Evolutionary conservation across 2,888 invertebrate species (phyloP).

Genomic region (Drosophila melanocephala): DNA sequence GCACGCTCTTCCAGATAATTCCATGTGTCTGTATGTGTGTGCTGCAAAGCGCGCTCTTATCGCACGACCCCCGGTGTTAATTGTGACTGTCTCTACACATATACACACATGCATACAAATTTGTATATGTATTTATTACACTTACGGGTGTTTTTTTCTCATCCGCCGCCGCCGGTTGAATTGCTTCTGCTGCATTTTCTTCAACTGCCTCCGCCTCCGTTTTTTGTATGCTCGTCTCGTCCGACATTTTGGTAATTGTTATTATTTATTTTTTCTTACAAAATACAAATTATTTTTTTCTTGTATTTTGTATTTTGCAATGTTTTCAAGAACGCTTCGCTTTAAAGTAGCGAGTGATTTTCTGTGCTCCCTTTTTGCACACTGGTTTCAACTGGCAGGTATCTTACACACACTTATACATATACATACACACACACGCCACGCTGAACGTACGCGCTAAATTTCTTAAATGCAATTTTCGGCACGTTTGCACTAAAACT

Average conservation of each 20-base stretch:
- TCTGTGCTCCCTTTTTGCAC: conserved; percentile 38
- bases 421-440: conserved; percentile 72
- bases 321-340: conserved; percentile 53
- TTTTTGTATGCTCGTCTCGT: conserved; percentile 70
- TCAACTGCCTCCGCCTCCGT: conserved; percentile 62
- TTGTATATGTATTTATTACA: conserved; percentile 27
- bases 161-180: conserved; percentile 57
- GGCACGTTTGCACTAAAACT: conserved; percentile 27
- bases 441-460: conserved; percentile 76
- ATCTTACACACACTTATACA: conserved; percentile 67
- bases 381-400: conserved; percentile 62
- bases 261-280: conserved; percentile 46
- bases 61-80: conserved; percentile 77
- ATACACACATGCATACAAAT: conserved; percentile 3
- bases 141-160: conserved; percentile 83
- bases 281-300: conserved; percentile 36
- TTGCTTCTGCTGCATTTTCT: conserved; percentile 36
- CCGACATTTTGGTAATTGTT: conserved; percentile 69
- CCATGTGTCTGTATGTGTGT: conserved; percentile 18
- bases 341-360: conserved; percentile 54
- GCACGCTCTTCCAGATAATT: conserved; percentile 53
- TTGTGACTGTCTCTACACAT: conserved; percentile 53
- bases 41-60: conserved; percentile 61
- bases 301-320: conserved; percentile 64
- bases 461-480: conserved; percentile 57